These are phyloP conservation scores for Enteromius argenteus DNA, from an alignment of 2,797 vertebrate genomes.

Conservation along the genomic window DNA sequence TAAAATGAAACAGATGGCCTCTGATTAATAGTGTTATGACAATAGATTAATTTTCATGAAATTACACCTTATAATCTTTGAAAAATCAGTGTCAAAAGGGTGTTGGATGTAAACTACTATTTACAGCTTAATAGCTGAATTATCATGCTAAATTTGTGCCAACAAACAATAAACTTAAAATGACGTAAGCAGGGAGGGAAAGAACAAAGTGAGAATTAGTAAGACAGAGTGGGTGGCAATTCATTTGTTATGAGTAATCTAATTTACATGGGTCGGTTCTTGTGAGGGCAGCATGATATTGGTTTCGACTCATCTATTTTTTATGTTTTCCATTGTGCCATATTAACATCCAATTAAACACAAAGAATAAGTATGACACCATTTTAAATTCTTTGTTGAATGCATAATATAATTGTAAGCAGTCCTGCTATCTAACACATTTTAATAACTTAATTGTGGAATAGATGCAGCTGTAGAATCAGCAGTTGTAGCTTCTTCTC, in stretches of 20 bases:
- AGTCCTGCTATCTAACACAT: background rate
- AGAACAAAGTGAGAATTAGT: background rate
- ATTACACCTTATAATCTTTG: background rate
- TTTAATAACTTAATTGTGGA: slow-evolving; percentile 25
- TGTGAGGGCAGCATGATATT: background rate
- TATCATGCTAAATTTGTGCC: background rate
- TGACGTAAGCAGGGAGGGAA: background rate
- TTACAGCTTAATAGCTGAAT: background rate
- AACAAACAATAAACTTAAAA: background rate
- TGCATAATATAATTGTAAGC: slow-evolving; percentile 15
- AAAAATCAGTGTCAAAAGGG: background rate
- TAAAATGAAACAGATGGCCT: background rate
- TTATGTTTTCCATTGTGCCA: background rate
- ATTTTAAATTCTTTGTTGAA: slow-evolving; percentile 25
- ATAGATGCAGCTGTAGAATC: slow-evolving; percentile 30
- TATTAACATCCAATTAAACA: slow-evolving; percentile 33
- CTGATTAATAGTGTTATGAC: slow-evolving; percentile 1
- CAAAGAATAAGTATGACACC: background rate
- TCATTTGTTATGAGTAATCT: background rate
- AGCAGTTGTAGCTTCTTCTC: slow-evolving; percentile 1
- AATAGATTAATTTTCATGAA: background rate
- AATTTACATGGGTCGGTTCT: background rate
- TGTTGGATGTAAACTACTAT: background rate
- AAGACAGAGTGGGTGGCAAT: background rate
- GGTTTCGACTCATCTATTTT: background rate